Conservation (phyloP, 2,113 vertebrate species). For the Bubo blakistoni region DNA sequence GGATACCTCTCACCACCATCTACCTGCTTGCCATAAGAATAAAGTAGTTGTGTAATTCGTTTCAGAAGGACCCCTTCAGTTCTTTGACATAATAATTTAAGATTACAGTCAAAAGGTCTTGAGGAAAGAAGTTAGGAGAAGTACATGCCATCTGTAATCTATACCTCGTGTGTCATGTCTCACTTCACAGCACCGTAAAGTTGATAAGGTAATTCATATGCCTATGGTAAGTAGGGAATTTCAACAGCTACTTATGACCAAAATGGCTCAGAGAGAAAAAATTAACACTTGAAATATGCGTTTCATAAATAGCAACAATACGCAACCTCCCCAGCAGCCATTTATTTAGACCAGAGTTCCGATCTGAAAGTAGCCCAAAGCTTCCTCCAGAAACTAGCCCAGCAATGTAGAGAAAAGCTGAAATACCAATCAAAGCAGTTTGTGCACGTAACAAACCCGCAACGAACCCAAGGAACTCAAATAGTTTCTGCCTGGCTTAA, state of each 20-base stretch:
- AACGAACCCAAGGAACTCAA: neutral
- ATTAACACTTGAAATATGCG: neutral
- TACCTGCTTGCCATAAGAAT: constrained; percentile 33
- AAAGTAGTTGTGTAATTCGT: neutral
- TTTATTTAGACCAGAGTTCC: neutral
- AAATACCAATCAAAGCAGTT: neutral
- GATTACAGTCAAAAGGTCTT: neutral
- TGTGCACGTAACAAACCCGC: neutral
- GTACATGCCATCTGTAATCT: too few relatives aligned
- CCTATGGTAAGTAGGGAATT: neutral
- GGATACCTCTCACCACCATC: neutral
- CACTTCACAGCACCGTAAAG: neutral
- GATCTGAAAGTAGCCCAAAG: neutral
- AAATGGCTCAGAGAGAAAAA: neutral
- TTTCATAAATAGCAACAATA: neutral
- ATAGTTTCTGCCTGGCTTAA: neutral
- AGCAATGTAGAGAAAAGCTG: neutral
- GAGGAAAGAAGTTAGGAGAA: neutral
- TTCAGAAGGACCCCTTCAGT: neutral
- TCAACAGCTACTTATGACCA: neutral
- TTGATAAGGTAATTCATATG: neutral
- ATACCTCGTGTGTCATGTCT: neutral
- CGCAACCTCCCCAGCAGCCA: neutral
- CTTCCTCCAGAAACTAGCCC: neutral
- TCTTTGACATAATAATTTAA: neutral